Conservation (phyloP, 2,888 invertebrate species). For the Steromphala cineraria region DNA sequence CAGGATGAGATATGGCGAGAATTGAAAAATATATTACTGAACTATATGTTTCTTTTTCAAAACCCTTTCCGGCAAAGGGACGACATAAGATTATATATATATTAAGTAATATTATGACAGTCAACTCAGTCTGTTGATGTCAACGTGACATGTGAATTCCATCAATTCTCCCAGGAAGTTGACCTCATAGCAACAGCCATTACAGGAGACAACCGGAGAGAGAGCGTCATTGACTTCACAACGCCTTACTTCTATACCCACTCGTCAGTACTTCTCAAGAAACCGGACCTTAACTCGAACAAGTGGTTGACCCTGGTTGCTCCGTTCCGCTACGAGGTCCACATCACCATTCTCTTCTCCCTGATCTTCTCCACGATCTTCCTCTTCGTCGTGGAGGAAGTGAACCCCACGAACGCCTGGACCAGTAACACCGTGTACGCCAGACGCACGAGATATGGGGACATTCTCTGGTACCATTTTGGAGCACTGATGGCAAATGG, state of each 20-base stretch:
- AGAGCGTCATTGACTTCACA: background rate
- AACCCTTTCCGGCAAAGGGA: too few species aligned
- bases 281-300: background rate
- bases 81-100: too few species aligned
- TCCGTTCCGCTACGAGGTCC: background rate
- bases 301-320: background rate
- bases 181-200: background rate
- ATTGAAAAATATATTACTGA: too few species aligned
- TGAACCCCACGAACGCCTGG: background rate
- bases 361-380: background rate
- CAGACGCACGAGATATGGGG: background rate
- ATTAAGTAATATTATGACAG: too few species aligned
- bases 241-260: background rate
- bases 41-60: too few species aligned
- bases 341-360: background rate
- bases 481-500: background rate
- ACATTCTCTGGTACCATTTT: background rate
- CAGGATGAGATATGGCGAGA: too few species aligned
- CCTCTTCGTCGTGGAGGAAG: background rate
- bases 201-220: background rate
- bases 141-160: too few species aligned
- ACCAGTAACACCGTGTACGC: too few species aligned
- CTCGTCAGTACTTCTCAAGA: background rate
- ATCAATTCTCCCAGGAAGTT: background rate
- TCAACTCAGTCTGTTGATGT: too few species aligned